Evolutionary conservation across 2,888 invertebrate genomes (phyloP).

Genomic region (Eilema sororculum): DNA sequence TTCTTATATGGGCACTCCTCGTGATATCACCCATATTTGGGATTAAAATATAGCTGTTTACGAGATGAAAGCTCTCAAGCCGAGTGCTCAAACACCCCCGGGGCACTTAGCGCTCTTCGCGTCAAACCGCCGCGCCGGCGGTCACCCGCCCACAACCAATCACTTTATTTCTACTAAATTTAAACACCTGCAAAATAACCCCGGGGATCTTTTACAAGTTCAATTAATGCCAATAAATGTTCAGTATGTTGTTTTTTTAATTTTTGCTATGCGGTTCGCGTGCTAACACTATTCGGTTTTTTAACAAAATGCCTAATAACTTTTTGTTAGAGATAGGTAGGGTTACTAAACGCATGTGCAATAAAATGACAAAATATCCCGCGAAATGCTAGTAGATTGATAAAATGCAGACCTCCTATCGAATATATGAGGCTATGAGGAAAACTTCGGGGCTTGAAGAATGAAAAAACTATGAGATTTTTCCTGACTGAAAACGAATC

Average conservation of each 20-base stretch:
- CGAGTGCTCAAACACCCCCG: slow-evolving; percentile 27
- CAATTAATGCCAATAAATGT: slow-evolving; percentile 25
- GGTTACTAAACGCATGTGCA: no score
- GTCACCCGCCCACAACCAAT: slow-evolving; percentile 48
- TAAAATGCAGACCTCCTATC: no score
- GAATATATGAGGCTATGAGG: no score
- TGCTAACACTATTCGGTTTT: background rate
- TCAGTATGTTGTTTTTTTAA: background rate
- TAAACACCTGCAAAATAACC: slow-evolving; percentile 40
- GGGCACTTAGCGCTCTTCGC: slow-evolving; percentile 41
- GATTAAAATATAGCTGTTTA: slow-evolving; percentile 30
- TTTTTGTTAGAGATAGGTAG: no score
- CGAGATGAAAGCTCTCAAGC: slow-evolving; percentile 31
- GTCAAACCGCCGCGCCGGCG: slow-evolving; percentile 43
- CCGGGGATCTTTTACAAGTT: slow-evolving; percentile 17
- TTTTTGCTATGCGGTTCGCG: background rate
- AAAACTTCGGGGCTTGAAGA: background rate
- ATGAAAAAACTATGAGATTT: background rate
- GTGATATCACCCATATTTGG: slow-evolving; percentile 29
- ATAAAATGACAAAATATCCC: no score
- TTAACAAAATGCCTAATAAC: no score
- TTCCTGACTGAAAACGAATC: background rate
- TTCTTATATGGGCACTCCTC: slow-evolving; percentile 20
- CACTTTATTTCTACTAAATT: slow-evolving; percentile 43
- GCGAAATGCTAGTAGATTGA: no score